Evolutionary conservation across 2,113 vertebrate species (phyloP).

Genomic region (Barnardius zonarius): DNA sequence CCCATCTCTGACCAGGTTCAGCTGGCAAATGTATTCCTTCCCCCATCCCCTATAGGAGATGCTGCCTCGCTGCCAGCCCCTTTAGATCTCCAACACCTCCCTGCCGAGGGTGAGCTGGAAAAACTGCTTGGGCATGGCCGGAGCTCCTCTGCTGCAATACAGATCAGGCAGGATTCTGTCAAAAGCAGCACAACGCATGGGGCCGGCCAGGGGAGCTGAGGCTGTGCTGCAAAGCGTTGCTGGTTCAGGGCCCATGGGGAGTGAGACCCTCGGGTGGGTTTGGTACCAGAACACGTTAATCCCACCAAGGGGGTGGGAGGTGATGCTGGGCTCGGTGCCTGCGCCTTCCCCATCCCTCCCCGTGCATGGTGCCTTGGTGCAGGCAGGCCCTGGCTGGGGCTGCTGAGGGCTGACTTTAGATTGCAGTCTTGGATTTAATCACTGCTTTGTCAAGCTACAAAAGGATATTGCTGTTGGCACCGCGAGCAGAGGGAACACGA

Average conservation of each 20-base stretch:
- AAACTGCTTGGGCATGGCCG: neutral
- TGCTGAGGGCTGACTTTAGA: neutral
- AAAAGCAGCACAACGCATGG: neutral
- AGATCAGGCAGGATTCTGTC: neutral
- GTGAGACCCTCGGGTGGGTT: fast-evolving
- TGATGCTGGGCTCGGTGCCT: neutral
- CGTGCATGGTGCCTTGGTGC: neutral
- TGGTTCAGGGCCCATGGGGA: neutral
- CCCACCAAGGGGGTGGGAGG: neutral
- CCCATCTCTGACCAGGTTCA: neutral
- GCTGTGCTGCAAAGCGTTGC: neutral
- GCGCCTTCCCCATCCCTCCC: neutral
- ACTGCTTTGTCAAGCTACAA: neutral
- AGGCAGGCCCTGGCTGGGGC: neutral
- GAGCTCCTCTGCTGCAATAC: neutral
- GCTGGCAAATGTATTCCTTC: neutral
- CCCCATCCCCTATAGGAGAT: too few relatives aligned
- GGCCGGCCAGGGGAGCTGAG: neutral
- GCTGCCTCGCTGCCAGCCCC: neutral
- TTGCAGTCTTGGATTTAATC: neutral
- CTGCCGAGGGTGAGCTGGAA: neutral
- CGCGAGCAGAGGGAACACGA: neutral
- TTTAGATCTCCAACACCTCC: neutral
- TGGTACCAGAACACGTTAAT: neutral
- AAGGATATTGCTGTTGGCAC: neutral